A percentile compares a stretch with the other conserved stretches of the same genome.
Conservation (phyloP, 2,113 vertebrate genomes). For the Thamnophis sirtalis region DNA sequence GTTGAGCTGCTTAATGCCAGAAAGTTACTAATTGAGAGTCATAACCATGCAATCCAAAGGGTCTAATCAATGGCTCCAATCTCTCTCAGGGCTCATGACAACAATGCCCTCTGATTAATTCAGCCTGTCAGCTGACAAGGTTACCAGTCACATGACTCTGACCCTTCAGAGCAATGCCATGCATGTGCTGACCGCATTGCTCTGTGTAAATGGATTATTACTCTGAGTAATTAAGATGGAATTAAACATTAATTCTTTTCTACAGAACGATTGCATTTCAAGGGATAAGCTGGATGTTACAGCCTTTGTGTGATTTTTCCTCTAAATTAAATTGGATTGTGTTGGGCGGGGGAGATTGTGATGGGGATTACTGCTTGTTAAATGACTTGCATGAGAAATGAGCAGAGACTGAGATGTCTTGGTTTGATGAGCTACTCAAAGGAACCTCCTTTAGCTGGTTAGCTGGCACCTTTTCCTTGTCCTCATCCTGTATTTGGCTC, state of each 20-base stretch:
- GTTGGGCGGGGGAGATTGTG: conserved; percentile 16
- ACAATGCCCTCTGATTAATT: conserved; percentile 23
- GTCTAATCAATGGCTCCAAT: conserved; percentile 11
- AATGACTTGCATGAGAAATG: conserved; percentile 20
- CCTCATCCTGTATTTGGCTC: background rate
- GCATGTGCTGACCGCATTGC: conserved; percentile 28
- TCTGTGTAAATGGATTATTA: conserved; percentile 67
- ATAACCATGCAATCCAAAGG: background rate
- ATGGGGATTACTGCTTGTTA: background rate
- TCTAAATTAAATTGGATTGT: conserved; percentile 46
- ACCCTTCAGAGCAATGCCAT: background rate
- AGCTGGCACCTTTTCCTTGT: background rate
- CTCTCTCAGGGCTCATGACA: conserved; percentile 10
- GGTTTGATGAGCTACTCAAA: conserved; percentile 14
- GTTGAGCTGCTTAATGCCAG: background rate
- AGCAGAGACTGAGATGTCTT: conserved; percentile 22
- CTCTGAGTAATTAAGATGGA: conserved; percentile 74
- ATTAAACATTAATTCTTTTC: conserved; percentile 79
- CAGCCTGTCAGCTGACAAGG: conserved; percentile 9
- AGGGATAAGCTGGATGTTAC: conserved; percentile 61
- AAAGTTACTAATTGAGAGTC: background rate
- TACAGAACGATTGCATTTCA: conserved; percentile 52
- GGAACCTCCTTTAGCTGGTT: background rate
- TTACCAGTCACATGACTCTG: conserved; percentile 24
- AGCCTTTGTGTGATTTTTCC: conserved; percentile 54